phyloP scores from a whole-genome alignment of 37 sponge, comb jelly and placozoan genomes.

The Beroe forskalii region DNA sequence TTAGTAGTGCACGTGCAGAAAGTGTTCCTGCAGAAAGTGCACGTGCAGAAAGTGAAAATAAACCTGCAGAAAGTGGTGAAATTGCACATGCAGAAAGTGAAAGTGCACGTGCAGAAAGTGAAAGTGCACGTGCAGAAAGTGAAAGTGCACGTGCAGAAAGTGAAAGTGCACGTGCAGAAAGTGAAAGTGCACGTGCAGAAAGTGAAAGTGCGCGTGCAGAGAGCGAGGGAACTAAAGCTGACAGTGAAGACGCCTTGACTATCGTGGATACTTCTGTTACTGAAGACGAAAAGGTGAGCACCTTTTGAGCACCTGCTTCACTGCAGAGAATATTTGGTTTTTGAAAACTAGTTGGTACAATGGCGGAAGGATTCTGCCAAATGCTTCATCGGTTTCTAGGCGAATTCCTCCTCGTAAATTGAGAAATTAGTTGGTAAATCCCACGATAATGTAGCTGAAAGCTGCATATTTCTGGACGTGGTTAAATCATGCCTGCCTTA shows the following conservation, averaged over 20 bases:
- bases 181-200: not conserved
- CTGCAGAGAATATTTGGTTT: too few species aligned
- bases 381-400: too few species aligned
- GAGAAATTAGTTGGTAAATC: too few species aligned
- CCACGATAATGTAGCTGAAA: too few species aligned
- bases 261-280: not conserved
- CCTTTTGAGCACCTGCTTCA: too few species aligned
- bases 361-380: too few species aligned
- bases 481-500: too few species aligned
- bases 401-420: too few species aligned
- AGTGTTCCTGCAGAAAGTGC: constrained; percentile 3
- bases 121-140: constrained; percentile 18
- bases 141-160: not conserved
- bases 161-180: constrained; percentile 14
- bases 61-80: too few species aligned
- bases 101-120: not conserved
- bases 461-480: too few species aligned
- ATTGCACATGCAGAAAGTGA: too few species aligned
- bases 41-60: not conserved
- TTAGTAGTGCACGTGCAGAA: not conserved
- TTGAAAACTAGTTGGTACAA: too few species aligned
- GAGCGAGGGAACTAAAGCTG: constrained; percentile 30
- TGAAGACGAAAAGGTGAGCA: constrained; percentile 15
- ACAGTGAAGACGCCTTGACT: constrained; percentile 3
- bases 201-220: constrained; percentile 15